phyloP scores from a whole-genome alignment of 2,888 invertebrate species.

The Drosophila fungiperda region DNA sequence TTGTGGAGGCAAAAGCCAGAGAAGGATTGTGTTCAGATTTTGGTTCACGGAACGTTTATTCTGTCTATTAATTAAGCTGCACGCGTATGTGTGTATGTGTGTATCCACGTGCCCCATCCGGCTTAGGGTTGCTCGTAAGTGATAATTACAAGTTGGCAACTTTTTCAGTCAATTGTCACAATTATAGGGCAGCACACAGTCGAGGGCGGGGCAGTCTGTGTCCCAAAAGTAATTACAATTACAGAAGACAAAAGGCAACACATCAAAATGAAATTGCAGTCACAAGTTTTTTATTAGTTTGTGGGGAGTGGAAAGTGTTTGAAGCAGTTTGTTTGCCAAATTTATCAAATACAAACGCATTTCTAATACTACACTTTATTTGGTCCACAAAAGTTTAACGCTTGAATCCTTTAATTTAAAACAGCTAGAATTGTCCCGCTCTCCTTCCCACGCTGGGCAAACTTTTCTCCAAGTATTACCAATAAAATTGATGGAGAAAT shows the following conservation, averaged over 20 bases:
- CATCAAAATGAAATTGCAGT: conserved; percentile 54
- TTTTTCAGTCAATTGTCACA: conserved; percentile 73
- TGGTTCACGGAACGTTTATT: conserved; percentile 60
- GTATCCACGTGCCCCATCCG: conserved; percentile 11
- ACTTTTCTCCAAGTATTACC: conserved; percentile 80
- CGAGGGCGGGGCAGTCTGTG: conserved; percentile 23
- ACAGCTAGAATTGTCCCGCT: conserved; percentile 24
- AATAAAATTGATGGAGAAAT: conserved; percentile 81
- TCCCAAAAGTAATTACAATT: conserved; percentile 72
- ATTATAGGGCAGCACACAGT: conserved; percentile 60
- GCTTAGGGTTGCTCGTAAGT: conserved; percentile 61
- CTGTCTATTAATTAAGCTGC: conserved; percentile 81
- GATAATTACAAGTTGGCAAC: conserved; percentile 79
- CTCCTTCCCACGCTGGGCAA: conserved; percentile 42
- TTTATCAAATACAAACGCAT: conserved; percentile 66
- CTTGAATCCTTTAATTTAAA: conserved; percentile 77
- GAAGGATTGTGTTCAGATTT: conserved; percentile 55
- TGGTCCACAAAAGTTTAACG: conserved; percentile 65
- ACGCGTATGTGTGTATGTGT: conserved; percentile 11
- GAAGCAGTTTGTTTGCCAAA: conserved; percentile 25
- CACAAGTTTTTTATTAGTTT: conserved; percentile 62
- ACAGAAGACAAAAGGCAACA: conserved; percentile 54
- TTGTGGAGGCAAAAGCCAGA: conserved; percentile 29
- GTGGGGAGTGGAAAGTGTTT: conserved; percentile 26
- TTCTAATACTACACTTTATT: conserved; percentile 54